These are phyloP conservation scores for Nyctereutes procyonoides DNA, from an alignment of 2,113 vertebrate genomes.

Conservation along the genomic window DNA sequence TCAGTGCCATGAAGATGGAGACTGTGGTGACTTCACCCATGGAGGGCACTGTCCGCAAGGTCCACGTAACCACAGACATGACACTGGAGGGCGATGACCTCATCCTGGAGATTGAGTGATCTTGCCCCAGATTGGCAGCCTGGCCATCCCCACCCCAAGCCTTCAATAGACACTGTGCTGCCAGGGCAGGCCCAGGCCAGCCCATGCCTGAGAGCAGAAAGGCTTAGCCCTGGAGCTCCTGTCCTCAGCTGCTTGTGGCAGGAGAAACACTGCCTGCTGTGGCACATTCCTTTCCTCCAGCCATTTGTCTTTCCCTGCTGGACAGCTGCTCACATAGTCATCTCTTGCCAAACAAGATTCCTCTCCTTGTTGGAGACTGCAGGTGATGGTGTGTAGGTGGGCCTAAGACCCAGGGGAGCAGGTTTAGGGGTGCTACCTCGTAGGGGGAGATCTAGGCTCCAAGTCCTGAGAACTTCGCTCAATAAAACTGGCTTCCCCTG, in stretches of 20 bases:
- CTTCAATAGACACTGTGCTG: slow-evolving; percentile 31
- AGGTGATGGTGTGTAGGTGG: slow-evolving; percentile 12
- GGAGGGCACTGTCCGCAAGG: slow-evolving; percentile 88
- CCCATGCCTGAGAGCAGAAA: neutral
- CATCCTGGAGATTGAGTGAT: slow-evolving; percentile 92
- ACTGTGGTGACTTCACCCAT: slow-evolving; percentile 94
- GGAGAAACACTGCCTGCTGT: neutral
- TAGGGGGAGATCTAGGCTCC: neutral
- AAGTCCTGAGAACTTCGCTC: slow-evolving; percentile 44
- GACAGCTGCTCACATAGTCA: slow-evolving; percentile 1
- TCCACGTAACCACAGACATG: slow-evolving; percentile 89
- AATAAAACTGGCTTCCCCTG: slow-evolving; percentile 74
- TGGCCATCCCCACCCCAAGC: slow-evolving; percentile 1
- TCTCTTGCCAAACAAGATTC: slow-evolving; percentile 71
- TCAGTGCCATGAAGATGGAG: slow-evolving; percentile 98
- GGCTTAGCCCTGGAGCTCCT: neutral
- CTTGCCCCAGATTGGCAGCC: neutral
- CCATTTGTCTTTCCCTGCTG: neutral
- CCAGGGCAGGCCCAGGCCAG: slow-evolving; percentile 55
- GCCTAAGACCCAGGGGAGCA: neutral
- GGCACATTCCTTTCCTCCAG: neutral
- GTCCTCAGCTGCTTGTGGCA: neutral
- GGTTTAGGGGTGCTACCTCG: slow-evolving; percentile 16
- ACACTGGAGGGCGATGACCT: slow-evolving; percentile 95
- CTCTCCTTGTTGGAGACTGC: neutral